Percentiles rank a stretch among this genome's conserved stretches.
Evolutionary conservation across 2,888 invertebrate genomes (phyloP).

Genomic region (Parnassius mnemosyne): DNA sequence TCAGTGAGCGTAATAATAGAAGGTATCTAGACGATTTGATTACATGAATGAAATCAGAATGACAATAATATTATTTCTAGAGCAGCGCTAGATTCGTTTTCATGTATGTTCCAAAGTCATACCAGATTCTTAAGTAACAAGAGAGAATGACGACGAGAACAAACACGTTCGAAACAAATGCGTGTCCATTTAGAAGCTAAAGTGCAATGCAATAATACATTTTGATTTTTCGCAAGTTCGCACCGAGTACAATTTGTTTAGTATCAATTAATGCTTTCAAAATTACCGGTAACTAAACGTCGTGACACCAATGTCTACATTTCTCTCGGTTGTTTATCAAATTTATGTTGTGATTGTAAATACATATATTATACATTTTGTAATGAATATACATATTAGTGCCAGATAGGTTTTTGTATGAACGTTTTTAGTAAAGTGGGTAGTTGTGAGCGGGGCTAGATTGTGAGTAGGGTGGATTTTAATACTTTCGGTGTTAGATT

Average conservation of each 20-base stretch:
- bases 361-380: conserved; percentile 78
- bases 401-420: conserved; percentile 79
- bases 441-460: conserved; percentile 28
- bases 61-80: conserved; percentile 28
- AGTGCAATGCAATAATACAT: not conserved
- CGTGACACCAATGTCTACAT: conserved; percentile 62
- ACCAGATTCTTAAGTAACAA: conserved; percentile 1
- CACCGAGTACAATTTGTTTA: conserved; percentile 5
- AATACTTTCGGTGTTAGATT: conserved; percentile 9
- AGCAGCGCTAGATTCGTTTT: conserved; percentile 22
- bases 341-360: conserved; percentile 79
- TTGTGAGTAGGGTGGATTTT: conserved; percentile 23
- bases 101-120: conserved; percentile 7
- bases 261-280: not conserved
- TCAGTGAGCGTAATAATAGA: conserved; percentile 9
- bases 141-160: not conserved
- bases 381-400: conserved; percentile 79
- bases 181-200: not conserved
- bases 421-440: conserved; percentile 57
- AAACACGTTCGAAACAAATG: not conserved
- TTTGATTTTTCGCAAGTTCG: conserved; percentile 7
- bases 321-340: conserved; percentile 77
- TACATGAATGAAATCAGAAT: conserved; percentile 13
- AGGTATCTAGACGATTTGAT: not conserved
- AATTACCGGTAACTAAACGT: conserved; percentile 29